These are phyloP conservation scores for Latheticus oryzae DNA, from an alignment of 2,888 invertebrate species.

Conservation along the genomic window DNA sequence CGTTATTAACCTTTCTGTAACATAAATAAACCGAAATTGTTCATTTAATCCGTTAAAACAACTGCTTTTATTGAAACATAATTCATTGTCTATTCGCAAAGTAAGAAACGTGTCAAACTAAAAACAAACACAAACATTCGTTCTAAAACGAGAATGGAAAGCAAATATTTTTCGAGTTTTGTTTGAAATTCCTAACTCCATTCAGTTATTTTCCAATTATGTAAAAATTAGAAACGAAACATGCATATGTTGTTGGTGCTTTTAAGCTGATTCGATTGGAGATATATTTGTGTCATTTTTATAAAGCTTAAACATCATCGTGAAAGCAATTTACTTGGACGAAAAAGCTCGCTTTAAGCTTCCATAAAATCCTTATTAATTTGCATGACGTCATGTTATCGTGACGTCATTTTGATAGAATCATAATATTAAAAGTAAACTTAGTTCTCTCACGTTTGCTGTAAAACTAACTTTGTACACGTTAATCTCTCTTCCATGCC, in stretches of 20 bases:
- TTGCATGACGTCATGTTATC: constrained; percentile 20
- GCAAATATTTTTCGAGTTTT: constrained; percentile 6
- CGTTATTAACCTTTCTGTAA: constrained; percentile 9
- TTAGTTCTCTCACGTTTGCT: constrained; percentile 19
- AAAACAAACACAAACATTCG: background rate
- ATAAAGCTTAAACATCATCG: background rate
- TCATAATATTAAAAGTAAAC: constrained; percentile 27
- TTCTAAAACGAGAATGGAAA: constrained; percentile 3
- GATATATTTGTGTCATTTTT: no score
- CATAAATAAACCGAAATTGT: constrained; percentile 20
- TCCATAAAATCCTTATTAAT: no score
- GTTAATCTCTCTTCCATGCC: constrained; percentile 22
- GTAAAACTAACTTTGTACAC: constrained; percentile 19
- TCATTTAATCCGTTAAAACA: constrained; percentile 6
- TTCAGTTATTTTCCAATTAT: constrained; percentile 4
- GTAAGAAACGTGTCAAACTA: constrained; percentile 1
- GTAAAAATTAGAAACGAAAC: background rate
- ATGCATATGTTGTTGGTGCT: constrained; percentile 15
- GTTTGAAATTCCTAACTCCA: constrained; percentile 3
- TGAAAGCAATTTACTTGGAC: constrained; percentile 20
- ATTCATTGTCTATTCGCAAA: constrained; percentile 4
- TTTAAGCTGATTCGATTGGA: no score
- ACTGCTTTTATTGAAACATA: constrained; percentile 10
- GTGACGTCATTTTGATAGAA: constrained; percentile 24
- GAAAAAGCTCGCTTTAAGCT: background rate